A percentile compares a stretch with the other conserved stretches of the same genome.
phyloP scores from a whole-genome alignment of 1,140 invertebrate genomes.

The Stegodyphus dumicola region DNA sequence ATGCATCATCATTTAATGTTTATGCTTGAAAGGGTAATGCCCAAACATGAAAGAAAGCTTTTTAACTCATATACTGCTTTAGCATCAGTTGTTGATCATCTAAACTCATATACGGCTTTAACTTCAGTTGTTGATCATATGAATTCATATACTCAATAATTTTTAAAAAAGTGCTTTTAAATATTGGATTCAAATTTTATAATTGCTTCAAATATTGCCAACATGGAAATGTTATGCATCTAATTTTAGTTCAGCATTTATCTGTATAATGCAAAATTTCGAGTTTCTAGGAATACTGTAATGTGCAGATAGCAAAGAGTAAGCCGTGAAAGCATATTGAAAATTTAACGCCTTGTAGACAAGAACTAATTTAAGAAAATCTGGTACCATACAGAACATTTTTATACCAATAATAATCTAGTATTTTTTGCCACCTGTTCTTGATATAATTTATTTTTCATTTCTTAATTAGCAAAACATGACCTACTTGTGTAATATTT shows the following conservation, averaged over 20 bases:
- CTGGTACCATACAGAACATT: no score
- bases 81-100: constrained; percentile 78
- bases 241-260: neutral
- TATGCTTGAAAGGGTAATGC: constrained; percentile 87
- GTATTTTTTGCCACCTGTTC: no score
- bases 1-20: constrained; percentile 95
- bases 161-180: neutral
- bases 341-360: no score
- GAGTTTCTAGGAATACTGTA: no score
- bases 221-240: neutral
- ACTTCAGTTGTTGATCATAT: constrained; percentile 80
- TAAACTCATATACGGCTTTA: constrained; percentile 81
- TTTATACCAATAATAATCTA: no score
- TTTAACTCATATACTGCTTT: constrained; percentile 84
- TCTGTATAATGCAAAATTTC: no score
- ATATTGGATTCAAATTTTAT: neutral
- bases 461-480: no score
- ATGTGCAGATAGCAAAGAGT: no score
- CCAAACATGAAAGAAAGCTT: constrained; percentile 76
- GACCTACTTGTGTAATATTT: no score
- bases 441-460: no score
- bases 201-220: neutral
- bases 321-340: no score
- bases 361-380: no score
- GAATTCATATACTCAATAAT: constrained; percentile 67